A percentile compares a stretch with the other conserved stretches of the same genome.
Evolutionary conservation across 2,113 vertebrate species (phyloP).

Genomic region (Lucifuga dentata): DNA sequence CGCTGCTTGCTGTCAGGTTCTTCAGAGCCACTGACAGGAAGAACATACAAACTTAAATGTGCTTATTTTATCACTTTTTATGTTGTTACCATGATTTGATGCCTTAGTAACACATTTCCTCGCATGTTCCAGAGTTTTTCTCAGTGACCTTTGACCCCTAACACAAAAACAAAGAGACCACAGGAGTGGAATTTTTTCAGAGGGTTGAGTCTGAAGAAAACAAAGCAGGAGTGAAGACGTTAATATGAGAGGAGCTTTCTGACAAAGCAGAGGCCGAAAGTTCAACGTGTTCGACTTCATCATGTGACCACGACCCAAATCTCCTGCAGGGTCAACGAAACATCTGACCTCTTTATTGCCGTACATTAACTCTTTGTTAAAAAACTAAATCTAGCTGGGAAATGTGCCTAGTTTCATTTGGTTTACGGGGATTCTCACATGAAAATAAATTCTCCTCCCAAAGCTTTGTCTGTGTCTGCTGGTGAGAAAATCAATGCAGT

Average conservation of each 20-base stretch:
- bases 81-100: too few relatives aligned
- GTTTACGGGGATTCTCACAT: too few relatives aligned
- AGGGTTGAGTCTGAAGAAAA: slow-evolving; percentile 24
- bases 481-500: slow-evolving; percentile 17
- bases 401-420: too few relatives aligned
- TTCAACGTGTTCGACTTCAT: neutral
- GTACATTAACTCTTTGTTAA: neutral
- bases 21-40: slow-evolving; percentile 50
- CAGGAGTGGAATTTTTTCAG: slow-evolving; percentile 1
- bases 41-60: neutral
- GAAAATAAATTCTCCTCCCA: neutral
- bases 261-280: slow-evolving; percentile 40
- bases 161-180: slow-evolving; percentile 21
- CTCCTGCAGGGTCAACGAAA: neutral
- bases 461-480: slow-evolving; percentile 26
- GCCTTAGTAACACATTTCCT: too few relatives aligned
- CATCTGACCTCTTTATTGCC: slow-evolving; percentile 2
- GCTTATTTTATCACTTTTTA: too few relatives aligned
- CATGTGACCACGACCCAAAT: slow-evolving; percentile 30
- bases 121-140: too few relatives aligned
- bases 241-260: slow-evolving; percentile 49
- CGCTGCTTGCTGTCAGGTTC: slow-evolving; percentile 11
- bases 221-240: slow-evolving; percentile 32
- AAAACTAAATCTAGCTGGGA: too few relatives aligned
- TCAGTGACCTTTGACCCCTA: slow-evolving; percentile 21